Evolutionary conservation across 2,797 vertebrate genomes (phyloP).

Genomic region (Numenius phaeopus): DNA sequence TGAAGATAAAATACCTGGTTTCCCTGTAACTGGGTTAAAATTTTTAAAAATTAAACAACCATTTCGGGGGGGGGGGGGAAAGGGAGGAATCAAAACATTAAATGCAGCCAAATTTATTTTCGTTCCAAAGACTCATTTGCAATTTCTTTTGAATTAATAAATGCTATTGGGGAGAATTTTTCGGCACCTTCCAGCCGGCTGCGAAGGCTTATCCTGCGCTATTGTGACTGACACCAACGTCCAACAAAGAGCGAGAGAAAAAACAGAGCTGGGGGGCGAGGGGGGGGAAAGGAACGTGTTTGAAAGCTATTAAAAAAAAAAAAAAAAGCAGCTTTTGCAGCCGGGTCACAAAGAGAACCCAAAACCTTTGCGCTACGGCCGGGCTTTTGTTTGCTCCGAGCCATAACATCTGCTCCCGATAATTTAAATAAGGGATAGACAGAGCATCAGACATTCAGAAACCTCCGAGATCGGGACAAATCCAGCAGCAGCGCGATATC

Average conservation of each 20-base stretch:
- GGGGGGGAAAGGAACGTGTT: neutral
- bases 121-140: neutral
- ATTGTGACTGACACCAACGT: neutral
- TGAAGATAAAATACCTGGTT: neutral
- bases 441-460: slow-evolving; percentile 43
- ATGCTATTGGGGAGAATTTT: neutral
- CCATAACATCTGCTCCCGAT: slow-evolving; percentile 44
- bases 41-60: neutral
- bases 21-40: neutral
- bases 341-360: slow-evolving; percentile 30
- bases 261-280: neutral
- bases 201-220: neutral
- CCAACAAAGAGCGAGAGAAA: neutral
- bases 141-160: neutral
- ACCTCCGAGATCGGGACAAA: slow-evolving; percentile 27
- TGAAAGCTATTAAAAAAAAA: neutral
- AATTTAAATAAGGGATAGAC: slow-evolving; percentile 61
- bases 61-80: too few relatives aligned
- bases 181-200: neutral
- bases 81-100: neutral
- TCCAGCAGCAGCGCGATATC: neutral
- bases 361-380: slow-evolving; percentile 13
- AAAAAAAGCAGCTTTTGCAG: neutral
- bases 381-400: slow-evolving; percentile 56
- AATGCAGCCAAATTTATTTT: neutral